Conservation (phyloP, 2,113 vertebrate species). For the Daphoenositta chrysoptera region DNA sequence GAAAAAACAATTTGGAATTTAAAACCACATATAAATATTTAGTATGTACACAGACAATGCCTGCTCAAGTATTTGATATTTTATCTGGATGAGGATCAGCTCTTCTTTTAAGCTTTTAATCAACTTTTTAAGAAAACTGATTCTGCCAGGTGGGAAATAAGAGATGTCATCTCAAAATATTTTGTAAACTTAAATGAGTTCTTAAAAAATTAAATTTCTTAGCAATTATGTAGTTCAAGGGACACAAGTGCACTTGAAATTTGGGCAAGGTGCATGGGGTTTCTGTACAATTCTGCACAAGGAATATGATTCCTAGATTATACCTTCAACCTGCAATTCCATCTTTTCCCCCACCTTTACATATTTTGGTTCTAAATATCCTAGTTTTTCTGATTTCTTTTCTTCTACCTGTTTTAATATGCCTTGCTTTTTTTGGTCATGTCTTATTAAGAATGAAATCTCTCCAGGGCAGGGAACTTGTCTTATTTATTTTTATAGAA, state of each 20-base stretch:
- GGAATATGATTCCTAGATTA: not conserved
- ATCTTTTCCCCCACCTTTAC: not conserved
- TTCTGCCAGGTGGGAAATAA: not conserved
- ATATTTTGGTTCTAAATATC: not conserved
- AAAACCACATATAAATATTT: not conserved
- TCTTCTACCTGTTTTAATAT: not conserved
- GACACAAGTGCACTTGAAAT: not conserved
- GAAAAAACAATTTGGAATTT: not conserved
- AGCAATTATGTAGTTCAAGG: not conserved
- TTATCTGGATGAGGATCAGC: not conserved
- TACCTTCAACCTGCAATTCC: not conserved
- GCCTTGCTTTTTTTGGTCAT: not conserved
- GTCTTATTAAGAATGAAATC: not conserved
- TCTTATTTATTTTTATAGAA: constrained; percentile 1
- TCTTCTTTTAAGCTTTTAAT: not conserved
- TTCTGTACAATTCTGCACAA: not conserved
- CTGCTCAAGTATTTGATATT: not conserved
- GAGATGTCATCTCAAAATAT: not conserved
- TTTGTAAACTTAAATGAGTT: not conserved
- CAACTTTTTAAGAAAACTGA: not conserved
- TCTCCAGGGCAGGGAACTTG: not conserved
- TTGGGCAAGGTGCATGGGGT: not conserved
- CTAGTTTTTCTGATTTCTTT: not conserved
- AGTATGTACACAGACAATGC: not conserved
- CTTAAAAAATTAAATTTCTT: not conserved